phyloP scores from a whole-genome alignment of 2,888 invertebrate genomes.

The Troides oblongomaculatus region DNA sequence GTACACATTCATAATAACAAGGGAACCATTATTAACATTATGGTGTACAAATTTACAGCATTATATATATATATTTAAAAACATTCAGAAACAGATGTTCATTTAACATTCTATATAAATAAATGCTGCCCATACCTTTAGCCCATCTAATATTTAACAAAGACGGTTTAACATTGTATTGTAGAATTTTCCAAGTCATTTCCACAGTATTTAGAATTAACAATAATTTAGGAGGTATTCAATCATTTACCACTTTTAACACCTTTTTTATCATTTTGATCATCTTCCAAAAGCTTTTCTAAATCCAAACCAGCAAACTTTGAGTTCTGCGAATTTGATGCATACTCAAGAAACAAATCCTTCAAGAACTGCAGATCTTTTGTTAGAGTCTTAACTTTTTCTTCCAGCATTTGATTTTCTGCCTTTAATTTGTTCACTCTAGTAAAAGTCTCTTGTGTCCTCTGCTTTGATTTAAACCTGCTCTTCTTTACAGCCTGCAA shows the following conservation, averaged over 20 bases:
- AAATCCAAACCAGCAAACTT: conserved; percentile 81
- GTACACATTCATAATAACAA: neutral
- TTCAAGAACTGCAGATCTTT: conserved; percentile 90
- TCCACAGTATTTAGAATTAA: neutral
- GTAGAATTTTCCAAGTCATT: neutral
- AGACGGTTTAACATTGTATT: no score
- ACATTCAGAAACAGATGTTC: no score
- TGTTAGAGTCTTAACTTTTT: conserved; percentile 89
- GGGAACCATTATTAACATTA: neutral
- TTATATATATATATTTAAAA: no score
- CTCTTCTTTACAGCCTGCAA: conserved; percentile 90
- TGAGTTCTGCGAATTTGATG: conserved; percentile 80
- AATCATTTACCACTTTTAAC: conserved; percentile 41
- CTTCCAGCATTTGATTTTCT: conserved; percentile 89
- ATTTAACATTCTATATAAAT: no score
- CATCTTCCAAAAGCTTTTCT: conserved; percentile 78
- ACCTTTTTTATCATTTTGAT: conserved; percentile 61
- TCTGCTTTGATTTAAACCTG: conserved; percentile 87
- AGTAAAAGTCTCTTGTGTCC: conserved; percentile 87
- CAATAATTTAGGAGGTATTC: neutral
- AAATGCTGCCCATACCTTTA: no score
- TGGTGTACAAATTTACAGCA: neutral
- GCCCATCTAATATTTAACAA: no score
- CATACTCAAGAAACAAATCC: conserved; percentile 89
- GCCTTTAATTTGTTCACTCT: conserved; percentile 87